Evolutionary conservation across 2,113 vertebrate species (phyloP), one percentile per base, ranked within the genome.

Genomic region (Capreolus pygargus): DNA sequence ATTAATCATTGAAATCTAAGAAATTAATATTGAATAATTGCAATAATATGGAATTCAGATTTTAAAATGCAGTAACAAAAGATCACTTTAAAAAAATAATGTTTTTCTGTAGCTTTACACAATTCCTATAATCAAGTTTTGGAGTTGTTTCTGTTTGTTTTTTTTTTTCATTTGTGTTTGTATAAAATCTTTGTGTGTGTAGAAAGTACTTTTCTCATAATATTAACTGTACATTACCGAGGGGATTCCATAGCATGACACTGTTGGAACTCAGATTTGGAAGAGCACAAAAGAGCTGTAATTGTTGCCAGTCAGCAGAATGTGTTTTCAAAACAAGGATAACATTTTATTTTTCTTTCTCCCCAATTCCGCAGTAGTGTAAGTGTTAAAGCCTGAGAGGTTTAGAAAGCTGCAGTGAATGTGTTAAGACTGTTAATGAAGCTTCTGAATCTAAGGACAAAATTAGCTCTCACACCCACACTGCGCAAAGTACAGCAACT

Each of bases 381-480:
- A 98, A 99, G 99, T 98, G 98, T 98, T 99, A 99, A 99, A 99
- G 98, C 98, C 98, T 98, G 98, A 98, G 98, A 99, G 98, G 97
- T 97, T 98, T 98, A 96, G 99, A 98, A 98, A 98, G 98, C 98
- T 98, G 96, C 98, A 98, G 98, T 97, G 98, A 98, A 99, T 99
- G 98, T 98, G 98, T 99, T 98, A 98, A 98, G 99, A 99, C 98
- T 99, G 98, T 99, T 99, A 99, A 99, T 99, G 99, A 99, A 99
- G 98, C 98, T 98, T 98, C 98, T 98, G 98, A 99, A 98, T 99
- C 98, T 98, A 98, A 99, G 98, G 98, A 99, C 98, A 98, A 98
- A 99, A 99, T 99, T 99, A 99, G 98, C 98, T 98, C 98, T 99
- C 98, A 98, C 98, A 98, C 98, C 98, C 98, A 98, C 98, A 98